Evolutionary conservation across 2,113 vertebrate genomes (phyloP).

Genomic region (Nematolebias whitei): DNA sequence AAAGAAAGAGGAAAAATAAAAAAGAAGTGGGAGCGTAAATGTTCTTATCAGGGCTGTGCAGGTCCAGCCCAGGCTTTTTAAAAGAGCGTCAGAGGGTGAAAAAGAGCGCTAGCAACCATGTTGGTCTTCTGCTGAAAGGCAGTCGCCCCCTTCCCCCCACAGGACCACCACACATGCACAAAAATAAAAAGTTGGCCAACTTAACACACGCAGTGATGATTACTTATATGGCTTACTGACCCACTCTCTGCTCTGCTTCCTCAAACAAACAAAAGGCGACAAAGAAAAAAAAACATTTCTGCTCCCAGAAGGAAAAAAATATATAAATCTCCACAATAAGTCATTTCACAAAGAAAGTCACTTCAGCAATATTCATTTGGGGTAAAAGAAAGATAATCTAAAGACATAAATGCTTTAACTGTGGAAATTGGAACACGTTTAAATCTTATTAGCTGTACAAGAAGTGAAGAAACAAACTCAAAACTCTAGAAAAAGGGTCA

Average conservation of each 20-base stretch:
- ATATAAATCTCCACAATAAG: constrained; percentile 1
- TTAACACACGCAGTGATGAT: constrained; percentile 36
- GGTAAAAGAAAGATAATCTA: neutral
- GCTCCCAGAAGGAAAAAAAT: constrained; percentile 15
- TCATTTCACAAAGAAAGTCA: constrained; percentile 10
- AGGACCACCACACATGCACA: constrained; percentile 25
- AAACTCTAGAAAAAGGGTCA: neutral
- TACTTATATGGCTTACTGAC: constrained; percentile 42
- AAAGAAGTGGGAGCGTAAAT: constrained; percentile 35
- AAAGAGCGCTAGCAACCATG: constrained; percentile 31
- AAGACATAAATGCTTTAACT: neutral
- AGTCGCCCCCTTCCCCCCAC: constrained; percentile 13
- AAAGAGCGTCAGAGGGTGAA: constrained; percentile 47
- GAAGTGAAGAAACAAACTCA: constrained; percentile 19
- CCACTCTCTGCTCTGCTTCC: constrained; percentile 21
- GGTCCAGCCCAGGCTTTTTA: constrained; percentile 54
- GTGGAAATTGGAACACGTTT: constrained; percentile 1
- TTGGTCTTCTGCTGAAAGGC: constrained; percentile 39
- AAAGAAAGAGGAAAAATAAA: constrained; percentile 6
- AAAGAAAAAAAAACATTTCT: constrained; percentile 7
- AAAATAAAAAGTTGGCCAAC: constrained; percentile 24
- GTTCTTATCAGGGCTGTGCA: constrained; percentile 69
- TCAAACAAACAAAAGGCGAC: neutral
- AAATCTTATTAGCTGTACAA: constrained; percentile 26
- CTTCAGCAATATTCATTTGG: neutral